These are phyloP conservation scores for Diachasmimorpha longicaudata DNA, from an alignment of 1,140 invertebrate genomes.

Conservation along the genomic window DNA sequence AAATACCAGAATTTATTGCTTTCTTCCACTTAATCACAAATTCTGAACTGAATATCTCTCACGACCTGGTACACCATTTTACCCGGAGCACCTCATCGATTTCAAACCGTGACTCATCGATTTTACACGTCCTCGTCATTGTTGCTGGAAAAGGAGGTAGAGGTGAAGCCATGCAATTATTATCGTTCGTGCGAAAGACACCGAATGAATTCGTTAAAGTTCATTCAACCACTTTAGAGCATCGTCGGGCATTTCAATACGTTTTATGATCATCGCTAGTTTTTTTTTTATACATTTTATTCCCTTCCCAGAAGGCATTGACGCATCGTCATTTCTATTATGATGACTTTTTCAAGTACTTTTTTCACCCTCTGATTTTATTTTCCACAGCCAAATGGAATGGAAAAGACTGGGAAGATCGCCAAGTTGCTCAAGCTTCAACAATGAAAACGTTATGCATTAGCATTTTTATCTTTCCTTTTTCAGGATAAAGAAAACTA, in stretches of 20 bases:
- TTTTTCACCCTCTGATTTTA: neutral
- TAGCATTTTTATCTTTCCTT: conserved; percentile 3
- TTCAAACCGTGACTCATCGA: conserved; percentile 6
- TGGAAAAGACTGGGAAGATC: neutral
- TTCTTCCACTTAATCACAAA: neutral
- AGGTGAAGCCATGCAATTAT: conserved; percentile 3
- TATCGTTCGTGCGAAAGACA: neutral
- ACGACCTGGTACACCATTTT: neutral
- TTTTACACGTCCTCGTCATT: neutral
- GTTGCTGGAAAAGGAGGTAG: neutral
- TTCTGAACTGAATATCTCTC: neutral
- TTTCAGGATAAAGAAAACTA: neutral
- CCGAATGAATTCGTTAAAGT: conserved; percentile 3
- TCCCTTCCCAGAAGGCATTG: neutral
- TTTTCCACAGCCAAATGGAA: neutral
- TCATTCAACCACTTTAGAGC: conserved; percentile 2
- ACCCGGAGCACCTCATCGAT: neutral
- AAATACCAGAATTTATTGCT: neutral
- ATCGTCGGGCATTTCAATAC: neutral
- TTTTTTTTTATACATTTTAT: neutral
- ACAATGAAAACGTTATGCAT: neutral
- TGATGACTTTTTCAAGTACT: neutral
- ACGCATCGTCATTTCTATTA: neutral
- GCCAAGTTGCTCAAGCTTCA: neutral
- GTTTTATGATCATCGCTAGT: neutral